Evolutionary conservation across 2,888 invertebrate species (phyloP), one percentile per base, ranked within the genome.

Genomic region (Polyommatus icarus): DNA sequence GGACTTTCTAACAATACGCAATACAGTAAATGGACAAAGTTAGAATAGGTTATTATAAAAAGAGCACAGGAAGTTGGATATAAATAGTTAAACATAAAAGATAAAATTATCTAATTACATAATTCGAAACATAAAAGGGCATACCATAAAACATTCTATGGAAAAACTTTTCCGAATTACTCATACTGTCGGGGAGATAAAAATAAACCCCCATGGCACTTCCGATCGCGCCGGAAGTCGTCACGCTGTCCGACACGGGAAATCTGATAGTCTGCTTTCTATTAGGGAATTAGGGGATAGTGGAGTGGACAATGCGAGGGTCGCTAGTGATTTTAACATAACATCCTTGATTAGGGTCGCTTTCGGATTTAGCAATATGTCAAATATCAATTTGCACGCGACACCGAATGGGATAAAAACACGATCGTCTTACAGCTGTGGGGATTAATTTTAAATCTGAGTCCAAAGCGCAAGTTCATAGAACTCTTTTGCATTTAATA

Each of bases 261-360:
- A 88, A 91, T 90, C 87, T 87, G 90, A 91, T 91, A 89, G 86
- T 88, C 88, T 87, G 89, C 87, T 89, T 91, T 92, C 92, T 92
- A 92, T 93, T 92, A 93, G 88, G 89, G 92, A 90, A 92, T 92
- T 92, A 91, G 92, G 92, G 92, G 91, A 86, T 82, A 80, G 80
- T 83, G 83, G 81, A 84, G 83, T 85, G 87, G 86, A 84, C 85
- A 83, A 79, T 78, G 71, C 80, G 80, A 84, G 79, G 78, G 81
- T 78, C 76, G 79, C 83, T 83, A 83, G 86, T 84, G 86, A 89
- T 88, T 88, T 87, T 86, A 87, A 87, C 86, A 86, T 83, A 85
- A 85, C 85, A 85, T 81, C 78, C 46, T 82, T 79, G 80, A 83
- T 83, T 83, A 82, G 80, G 81, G 82, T 79, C 81, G 78, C 79